Conservation (phyloP, 1,140 invertebrate species). For the Drosophila subpulchrella region DNA sequence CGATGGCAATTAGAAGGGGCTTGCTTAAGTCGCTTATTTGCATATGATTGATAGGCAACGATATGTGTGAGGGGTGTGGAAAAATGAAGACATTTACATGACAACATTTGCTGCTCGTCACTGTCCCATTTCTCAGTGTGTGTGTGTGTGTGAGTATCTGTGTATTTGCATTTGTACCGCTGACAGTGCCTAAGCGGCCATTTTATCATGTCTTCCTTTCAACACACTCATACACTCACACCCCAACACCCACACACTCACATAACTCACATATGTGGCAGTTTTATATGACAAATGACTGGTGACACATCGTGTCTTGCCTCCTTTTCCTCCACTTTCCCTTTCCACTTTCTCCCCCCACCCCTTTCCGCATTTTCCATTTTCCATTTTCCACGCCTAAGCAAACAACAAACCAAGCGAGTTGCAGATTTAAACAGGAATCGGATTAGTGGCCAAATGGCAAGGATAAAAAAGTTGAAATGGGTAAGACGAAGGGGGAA, state of each 20-base stretch:
- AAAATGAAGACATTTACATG: slow-evolving; percentile 70
- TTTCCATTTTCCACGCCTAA: slow-evolving; percentile 4
- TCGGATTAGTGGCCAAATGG: slow-evolving; percentile 30
- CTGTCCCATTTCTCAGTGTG: slow-evolving; percentile 65
- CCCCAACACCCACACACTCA: slow-evolving; percentile 5
- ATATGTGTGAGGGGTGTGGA: background rate
- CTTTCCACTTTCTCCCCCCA: background rate
- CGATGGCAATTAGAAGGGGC: slow-evolving; percentile 37
- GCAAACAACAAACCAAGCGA: slow-evolving; percentile 15
- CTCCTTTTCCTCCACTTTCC: background rate
- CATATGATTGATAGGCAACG: slow-evolving; percentile 48
- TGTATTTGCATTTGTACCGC: slow-evolving; percentile 43
- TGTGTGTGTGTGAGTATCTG: slow-evolving; percentile 23
- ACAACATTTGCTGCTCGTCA: slow-evolving; percentile 70
- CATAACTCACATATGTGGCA: slow-evolving; percentile 17
- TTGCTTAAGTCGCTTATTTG: slow-evolving; percentile 45
- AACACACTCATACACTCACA: slow-evolving; percentile 14
- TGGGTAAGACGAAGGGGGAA: background rate
- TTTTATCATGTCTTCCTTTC: slow-evolving; percentile 78
- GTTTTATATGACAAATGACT: slow-evolving; percentile 66
- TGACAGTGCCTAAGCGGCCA: slow-evolving; percentile 75
- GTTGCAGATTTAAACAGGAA: slow-evolving; percentile 21
- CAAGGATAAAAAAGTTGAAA: slow-evolving; percentile 14
- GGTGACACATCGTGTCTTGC: slow-evolving; percentile 42
- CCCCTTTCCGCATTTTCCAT: background rate